These are phyloP conservation scores for Diprion similis DNA, from an alignment of 1,140 invertebrate species.

Conservation along the genomic window DNA sequence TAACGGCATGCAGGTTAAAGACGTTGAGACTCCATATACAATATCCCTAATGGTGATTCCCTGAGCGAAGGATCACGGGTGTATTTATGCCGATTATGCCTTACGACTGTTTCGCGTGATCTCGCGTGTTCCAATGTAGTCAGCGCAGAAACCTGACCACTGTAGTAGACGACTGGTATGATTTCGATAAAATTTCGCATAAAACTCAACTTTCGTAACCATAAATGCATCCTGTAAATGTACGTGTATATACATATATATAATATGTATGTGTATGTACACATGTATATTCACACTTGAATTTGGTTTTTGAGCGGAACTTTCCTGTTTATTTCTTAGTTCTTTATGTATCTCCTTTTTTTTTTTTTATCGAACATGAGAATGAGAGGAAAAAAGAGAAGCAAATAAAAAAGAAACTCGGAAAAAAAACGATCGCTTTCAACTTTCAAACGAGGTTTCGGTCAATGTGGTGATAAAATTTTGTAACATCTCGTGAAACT, in stretches of 20 bases:
- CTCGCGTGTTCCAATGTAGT: neutral
- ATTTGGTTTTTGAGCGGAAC: no score
- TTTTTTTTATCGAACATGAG: neutral
- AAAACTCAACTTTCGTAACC: conserved; percentile 5
- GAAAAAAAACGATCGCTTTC: neutral
- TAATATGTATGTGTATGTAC: no score
- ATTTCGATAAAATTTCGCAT: neutral
- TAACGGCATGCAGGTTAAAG: neutral
- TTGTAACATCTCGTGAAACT: neutral
- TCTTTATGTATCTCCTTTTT: neutral
- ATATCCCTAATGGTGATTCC: conserved; percentile 1
- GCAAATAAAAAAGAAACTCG: no score
- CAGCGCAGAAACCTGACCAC: neutral
- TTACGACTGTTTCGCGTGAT: neutral
- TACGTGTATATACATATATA: no score
- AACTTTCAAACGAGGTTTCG: neutral
- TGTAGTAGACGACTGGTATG: neutral
- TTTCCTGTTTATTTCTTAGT: neutral
- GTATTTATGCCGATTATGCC: no score
- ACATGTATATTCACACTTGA: no score
- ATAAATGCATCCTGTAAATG: no score
- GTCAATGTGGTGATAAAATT: neutral
- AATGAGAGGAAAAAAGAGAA: neutral
- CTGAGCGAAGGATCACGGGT: neutral
- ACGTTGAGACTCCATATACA: neutral